Evolutionary conservation across 2,797 vertebrate species (phyloP).

Genomic region (Alectoris magna): DNA sequence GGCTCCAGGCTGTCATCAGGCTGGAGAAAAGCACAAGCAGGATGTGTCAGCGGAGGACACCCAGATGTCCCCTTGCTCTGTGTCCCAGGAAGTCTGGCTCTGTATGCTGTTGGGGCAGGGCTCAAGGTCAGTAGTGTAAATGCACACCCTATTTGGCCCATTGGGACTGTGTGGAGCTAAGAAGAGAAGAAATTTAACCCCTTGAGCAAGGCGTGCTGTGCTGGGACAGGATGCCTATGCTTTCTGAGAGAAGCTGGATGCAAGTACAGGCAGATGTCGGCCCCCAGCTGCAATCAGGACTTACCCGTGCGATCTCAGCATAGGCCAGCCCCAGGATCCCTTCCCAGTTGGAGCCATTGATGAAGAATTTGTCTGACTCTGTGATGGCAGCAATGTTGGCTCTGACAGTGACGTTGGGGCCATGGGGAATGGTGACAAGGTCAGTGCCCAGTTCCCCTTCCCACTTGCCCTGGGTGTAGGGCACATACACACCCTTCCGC

Average conservation of each 20-base stretch:
- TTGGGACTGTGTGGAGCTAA: accelerated
- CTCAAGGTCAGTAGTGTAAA: neutral
- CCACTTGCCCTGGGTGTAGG: constrained; percentile 99
- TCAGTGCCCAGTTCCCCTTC: constrained; percentile 97
- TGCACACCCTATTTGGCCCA: neutral
- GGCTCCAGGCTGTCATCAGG: constrained; percentile 95
- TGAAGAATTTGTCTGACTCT: constrained; percentile 97
- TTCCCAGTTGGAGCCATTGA: constrained; percentile 99
- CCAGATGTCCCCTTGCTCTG: accelerated
- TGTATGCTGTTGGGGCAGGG: neutral
- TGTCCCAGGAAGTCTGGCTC: neutral
- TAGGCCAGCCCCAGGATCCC: constrained; percentile 97
- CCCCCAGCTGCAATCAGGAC: neutral
- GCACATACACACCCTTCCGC: constrained; percentile 93
- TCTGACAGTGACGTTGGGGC: constrained; percentile 92
- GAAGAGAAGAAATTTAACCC: neutral
- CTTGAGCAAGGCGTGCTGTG: neutral
- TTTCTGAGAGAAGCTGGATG: neutral
- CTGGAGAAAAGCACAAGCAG: constrained; percentile 72
- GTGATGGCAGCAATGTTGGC: constrained; percentile 98
- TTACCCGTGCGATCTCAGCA: constrained; percentile 94
- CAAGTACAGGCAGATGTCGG: neutral
- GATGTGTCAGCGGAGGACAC: neutral
- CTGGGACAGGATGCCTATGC: neutral
- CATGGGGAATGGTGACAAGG: constrained; percentile 93